A percentile compares a stretch with the other conserved stretches of the same genome.
These are phyloP conservation scores for Podarcis cretensis DNA, from an alignment of 2,113 vertebrate species.

Conservation along the genomic window DNA sequence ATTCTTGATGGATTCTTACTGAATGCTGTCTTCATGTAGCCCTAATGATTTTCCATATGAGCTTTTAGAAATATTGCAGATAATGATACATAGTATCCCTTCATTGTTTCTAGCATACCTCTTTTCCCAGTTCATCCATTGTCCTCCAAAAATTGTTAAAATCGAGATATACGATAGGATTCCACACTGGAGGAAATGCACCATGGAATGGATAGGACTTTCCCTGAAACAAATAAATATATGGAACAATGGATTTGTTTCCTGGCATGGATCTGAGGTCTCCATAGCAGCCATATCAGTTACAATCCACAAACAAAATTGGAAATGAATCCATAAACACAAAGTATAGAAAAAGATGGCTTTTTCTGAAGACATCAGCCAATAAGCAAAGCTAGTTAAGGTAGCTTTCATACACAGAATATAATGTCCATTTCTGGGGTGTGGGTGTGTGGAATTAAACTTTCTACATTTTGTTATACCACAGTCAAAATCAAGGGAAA, in stretches of 20 bases:
- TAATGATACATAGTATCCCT: neutral
- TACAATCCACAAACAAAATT: neutral
- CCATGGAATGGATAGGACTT: constrained; percentile 61
- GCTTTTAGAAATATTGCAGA: neutral
- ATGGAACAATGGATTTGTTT: neutral
- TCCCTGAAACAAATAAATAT: constrained; percentile 73
- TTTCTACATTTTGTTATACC: neutral
- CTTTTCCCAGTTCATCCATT: constrained; percentile 80
- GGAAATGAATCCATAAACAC: neutral
- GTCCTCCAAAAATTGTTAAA: constrained; percentile 84
- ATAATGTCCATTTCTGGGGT: neutral
- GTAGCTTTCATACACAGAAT: neutral
- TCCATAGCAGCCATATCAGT: neutral
- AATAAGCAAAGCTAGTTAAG: neutral
- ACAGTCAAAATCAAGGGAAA: neutral
- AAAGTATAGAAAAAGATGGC: neutral
- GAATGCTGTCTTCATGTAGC: neutral
- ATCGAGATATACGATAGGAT: constrained; percentile 80
- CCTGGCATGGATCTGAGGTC: neutral
- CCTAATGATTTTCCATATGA: neutral
- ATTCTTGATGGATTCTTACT: neutral
- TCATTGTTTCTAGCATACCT: constrained; percentile 71
- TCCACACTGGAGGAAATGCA: constrained; percentile 78
- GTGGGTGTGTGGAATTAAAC: neutral
- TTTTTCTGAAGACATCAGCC: neutral